A percentile compares a stretch with the other conserved stretches of the same genome.
Evolutionary conservation across 2,113 vertebrate species (phyloP).

Genomic region (Pollimyrus isidori): DNA sequence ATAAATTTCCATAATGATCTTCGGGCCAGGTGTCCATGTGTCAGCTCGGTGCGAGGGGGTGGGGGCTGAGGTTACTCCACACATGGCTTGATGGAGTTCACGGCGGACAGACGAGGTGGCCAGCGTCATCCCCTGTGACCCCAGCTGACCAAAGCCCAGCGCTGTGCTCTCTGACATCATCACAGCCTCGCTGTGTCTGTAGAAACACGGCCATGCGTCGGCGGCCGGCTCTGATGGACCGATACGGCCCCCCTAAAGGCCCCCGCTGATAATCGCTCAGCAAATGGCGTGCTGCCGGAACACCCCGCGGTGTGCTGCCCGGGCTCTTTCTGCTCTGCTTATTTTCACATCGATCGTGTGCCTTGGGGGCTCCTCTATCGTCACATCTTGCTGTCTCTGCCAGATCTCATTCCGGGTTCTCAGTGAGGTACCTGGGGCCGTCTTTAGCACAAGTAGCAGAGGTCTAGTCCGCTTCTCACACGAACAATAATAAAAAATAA

Average conservation of each 20-base stretch:
- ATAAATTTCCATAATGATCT: conserved; percentile 9
- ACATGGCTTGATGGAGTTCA: not conserved
- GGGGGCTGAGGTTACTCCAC: not conserved
- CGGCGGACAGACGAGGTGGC: not conserved
- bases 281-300: not conserved
- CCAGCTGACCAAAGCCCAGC: not conserved
- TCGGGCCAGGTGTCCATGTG: not conserved
- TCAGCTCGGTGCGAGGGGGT: not conserved
- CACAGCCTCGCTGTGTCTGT: not conserved
- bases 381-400: not conserved
- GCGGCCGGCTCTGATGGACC: not conserved
- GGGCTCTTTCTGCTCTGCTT: not conserved
- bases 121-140: not conserved
- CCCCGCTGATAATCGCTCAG: not conserved
- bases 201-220: not conserved
- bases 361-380: not conserved
- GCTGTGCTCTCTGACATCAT: not conserved
- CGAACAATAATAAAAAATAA: not conserved
- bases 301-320: not conserved
- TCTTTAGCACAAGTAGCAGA: not conserved
- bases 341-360: not conserved
- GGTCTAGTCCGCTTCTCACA: not conserved
- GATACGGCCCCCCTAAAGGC: not conserved
- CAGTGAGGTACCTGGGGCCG: not conserved
- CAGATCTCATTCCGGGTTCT: not conserved